phyloP scores from a whole-genome alignment of 2,797 vertebrate species.

The Hemitrygon akajei region DNA sequence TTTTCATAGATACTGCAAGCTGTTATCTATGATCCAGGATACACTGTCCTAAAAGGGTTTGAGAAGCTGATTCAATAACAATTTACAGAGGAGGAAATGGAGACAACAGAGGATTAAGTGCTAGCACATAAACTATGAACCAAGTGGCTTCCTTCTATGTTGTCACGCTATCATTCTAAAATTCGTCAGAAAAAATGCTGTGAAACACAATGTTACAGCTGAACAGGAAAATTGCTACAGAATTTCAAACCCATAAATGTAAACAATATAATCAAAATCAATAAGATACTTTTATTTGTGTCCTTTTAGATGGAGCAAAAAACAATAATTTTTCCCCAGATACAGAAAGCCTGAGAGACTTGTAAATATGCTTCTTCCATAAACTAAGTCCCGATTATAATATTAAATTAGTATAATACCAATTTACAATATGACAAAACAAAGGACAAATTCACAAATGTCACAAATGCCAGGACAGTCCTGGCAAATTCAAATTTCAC shows the following conservation, averaged over 20 bases:
- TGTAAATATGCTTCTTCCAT: neutral
- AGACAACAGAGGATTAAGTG: no score
- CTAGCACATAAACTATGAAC: no score
- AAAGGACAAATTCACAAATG: neutral
- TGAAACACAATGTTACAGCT: neutral
- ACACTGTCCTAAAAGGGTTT: no score
- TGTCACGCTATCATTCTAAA: no score
- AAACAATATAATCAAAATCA: neutral
- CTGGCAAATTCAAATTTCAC: no score
- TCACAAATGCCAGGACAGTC: no score
- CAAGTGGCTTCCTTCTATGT: no score
- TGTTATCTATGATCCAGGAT: no score
- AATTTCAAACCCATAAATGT: neutral
- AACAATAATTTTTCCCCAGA: neutral
- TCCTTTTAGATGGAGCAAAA: neutral
- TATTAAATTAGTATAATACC: no score
- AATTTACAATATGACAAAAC: neutral
- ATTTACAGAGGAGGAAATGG: no score
- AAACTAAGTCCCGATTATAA: neutral
- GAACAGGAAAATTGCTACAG: neutral
- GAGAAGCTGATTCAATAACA: no score
- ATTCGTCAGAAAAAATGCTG: neutral
- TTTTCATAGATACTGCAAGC: no score
- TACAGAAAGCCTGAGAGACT: neutral
- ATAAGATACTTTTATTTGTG: neutral